phyloP scores from a whole-genome alignment of 2,888 invertebrate species.

The Nemoura dubitans region DNA sequence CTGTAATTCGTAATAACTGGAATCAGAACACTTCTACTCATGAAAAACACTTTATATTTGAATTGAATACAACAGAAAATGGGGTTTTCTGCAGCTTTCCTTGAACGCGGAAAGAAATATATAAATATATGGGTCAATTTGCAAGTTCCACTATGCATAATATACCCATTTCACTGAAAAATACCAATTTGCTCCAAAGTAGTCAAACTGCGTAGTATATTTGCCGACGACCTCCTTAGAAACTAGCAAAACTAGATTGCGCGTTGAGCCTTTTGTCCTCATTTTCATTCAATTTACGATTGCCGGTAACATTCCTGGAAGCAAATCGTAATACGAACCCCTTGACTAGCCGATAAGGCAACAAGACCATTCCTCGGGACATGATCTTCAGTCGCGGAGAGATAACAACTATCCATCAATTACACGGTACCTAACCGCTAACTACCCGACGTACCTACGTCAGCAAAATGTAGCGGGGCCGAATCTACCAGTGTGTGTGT shows the following conservation, averaged over 20 bases:
- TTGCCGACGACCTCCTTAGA: constrained; percentile 23
- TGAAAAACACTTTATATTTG: too few relatives aligned
- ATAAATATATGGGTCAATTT: not conserved
- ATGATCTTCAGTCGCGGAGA: not conserved
- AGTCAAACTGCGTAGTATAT: not conserved
- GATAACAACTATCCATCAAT: not conserved
- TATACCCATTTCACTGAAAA: not conserved
- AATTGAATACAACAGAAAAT: too few relatives aligned
- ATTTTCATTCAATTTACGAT: not conserved
- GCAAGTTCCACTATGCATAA: not conserved
- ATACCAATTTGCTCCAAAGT: not conserved
- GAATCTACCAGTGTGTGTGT: too few relatives aligned
- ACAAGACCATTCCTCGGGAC: not conserved
- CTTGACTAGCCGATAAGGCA: not conserved
- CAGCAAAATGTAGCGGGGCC: not conserved
- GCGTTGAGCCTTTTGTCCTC: not conserved
- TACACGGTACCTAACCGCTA: not conserved
- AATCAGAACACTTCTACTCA: too few relatives aligned
- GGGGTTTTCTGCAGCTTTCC: not conserved
- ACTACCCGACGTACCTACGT: not conserved
- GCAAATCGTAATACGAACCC: not conserved
- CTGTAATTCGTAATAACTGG: too few relatives aligned
- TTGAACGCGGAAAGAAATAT: not conserved
- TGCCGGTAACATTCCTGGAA: not conserved
- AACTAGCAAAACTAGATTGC: not conserved